A percentile compares a stretch with the other conserved stretches of the same genome.
These are phyloP conservation scores for Ooceraea biroi DNA, from an alignment of 1,140 invertebrate genomes.

Conservation along the genomic window DNA sequence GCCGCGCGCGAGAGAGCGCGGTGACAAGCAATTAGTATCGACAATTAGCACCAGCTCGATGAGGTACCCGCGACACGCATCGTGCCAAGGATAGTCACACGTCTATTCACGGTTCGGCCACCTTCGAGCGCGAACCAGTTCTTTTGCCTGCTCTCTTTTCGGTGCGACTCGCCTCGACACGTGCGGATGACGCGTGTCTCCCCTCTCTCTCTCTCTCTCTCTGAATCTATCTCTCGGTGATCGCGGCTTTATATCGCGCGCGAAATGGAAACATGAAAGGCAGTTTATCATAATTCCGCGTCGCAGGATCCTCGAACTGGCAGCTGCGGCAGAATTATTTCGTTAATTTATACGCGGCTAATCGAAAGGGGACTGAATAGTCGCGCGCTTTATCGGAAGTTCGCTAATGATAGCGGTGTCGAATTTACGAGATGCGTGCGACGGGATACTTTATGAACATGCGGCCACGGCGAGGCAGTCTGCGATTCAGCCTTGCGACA, in stretches of 20 bases:
- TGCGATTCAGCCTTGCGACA: slow-evolving; percentile 17
- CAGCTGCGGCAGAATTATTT: neutral
- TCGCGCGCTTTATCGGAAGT: neutral
- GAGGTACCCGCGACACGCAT: slow-evolving; percentile 20
- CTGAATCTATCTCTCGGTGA: neutral
- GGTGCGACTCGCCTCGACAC: neutral
- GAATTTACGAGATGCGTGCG: slow-evolving; percentile 19
- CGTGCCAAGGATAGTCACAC: slow-evolving; percentile 50
- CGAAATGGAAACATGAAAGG: neutral
- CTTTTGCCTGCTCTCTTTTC: slow-evolving; percentile 35
- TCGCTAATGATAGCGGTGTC: slow-evolving; percentile 6
- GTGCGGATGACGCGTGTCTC: slow-evolving; percentile 18
- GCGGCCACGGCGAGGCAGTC: neutral
- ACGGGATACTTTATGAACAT: slow-evolving; percentile 21
- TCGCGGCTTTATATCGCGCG: neutral
- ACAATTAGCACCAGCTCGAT: slow-evolving; percentile 38
- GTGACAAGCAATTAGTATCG: slow-evolving; percentile 57
- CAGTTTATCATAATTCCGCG: neutral
- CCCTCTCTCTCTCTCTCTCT: neutral
- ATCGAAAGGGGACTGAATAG: neutral
- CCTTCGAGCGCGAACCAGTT: slow-evolving; percentile 46
- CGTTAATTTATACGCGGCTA: slow-evolving; percentile 12
- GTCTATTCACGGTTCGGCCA: slow-evolving; percentile 42
- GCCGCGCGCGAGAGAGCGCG: slow-evolving; percentile 19
- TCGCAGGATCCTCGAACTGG: neutral